These are phyloP conservation scores for Dicyrtomina minuta DNA, from an alignment of 2,888 invertebrate species.

Conservation along the genomic window DNA sequence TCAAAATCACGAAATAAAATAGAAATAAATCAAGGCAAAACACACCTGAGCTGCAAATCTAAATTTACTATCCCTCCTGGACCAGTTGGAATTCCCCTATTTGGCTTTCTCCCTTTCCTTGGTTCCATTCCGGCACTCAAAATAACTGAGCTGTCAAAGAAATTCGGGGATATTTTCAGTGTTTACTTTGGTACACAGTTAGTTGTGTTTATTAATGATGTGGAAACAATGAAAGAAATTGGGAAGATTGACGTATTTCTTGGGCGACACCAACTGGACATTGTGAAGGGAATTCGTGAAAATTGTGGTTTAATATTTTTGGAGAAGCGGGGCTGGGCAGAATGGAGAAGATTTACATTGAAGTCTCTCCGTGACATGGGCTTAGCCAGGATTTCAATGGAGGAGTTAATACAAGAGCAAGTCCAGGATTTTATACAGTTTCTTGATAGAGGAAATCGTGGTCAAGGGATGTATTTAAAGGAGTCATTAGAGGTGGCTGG, in stretches of 20 bases:
- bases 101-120: conserved; percentile 50
- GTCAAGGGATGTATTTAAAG: conserved; percentile 41
- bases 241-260: conserved; percentile 41
- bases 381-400: conserved; percentile 45
- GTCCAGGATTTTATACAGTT: conserved; percentile 22
- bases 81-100: conserved; percentile 39
- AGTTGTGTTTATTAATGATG: conserved; percentile 48
- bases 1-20: too few relatives aligned
- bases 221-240: conserved; percentile 41
- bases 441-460: conserved; percentile 36
- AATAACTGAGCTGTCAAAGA: conserved; percentile 39
- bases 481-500: conserved; percentile 44
- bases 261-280: conserved; percentile 40
- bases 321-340: conserved; percentile 46
- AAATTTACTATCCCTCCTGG: conserved; percentile 36
- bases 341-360: conserved; percentile 40
- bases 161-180: conserved; percentile 43
- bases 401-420: conserved; percentile 43
- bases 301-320: conserved; percentile 41
- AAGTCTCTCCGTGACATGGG: conserved; percentile 44
- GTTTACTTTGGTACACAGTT: conserved; percentile 40
- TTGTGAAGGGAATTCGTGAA: conserved; percentile 37
- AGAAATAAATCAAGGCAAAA: too few relatives aligned
- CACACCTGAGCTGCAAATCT: too few relatives aligned
- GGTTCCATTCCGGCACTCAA: conserved; percentile 43